Evolutionary conservation across 2,113 vertebrate genomes (phyloP).

Genomic region (Etheostoma spectabile): DNA sequence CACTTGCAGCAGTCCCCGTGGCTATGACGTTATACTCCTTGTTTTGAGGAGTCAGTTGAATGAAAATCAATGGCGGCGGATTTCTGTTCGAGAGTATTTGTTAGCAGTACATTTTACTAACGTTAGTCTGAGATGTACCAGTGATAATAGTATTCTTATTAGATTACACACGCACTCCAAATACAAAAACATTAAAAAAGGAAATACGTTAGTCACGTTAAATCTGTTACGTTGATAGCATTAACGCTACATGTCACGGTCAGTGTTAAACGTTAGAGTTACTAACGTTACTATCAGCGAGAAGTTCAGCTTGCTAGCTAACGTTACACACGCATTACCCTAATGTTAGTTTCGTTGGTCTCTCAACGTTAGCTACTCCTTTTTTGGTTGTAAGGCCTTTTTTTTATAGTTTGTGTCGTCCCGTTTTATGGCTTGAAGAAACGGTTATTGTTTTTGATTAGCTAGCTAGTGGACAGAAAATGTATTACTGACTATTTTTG

Average conservation of each 20-base stretch:
- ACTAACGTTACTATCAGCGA: background rate
- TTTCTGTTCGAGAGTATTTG: background rate
- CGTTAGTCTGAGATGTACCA: too few relatives aligned
- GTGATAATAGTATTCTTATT: background rate
- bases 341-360: too few relatives aligned
- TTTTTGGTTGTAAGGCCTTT: background rate
- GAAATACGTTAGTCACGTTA: background rate
- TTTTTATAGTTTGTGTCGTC: too few relatives aligned
- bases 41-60: conserved; percentile 45
- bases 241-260: too few relatives aligned
- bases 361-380: too few relatives aligned
- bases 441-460: background rate
- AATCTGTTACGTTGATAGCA: background rate
- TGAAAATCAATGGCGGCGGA: conserved; percentile 59
- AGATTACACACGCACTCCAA: accelerated
- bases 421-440: background rate
- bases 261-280: too few relatives aligned
- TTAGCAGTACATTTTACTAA: background rate
- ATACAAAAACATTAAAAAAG: background rate
- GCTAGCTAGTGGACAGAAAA: too few relatives aligned
- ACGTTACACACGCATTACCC: too few relatives aligned
- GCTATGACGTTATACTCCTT: background rate
- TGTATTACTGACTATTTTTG: too few relatives aligned
- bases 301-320: background rate
- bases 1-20: background rate